Percentiles rank a stretch among this genome's conserved stretches.
Evolutionary conservation across 2,888 invertebrate genomes (phyloP).

Genomic region (Nebria brevicollis): DNA sequence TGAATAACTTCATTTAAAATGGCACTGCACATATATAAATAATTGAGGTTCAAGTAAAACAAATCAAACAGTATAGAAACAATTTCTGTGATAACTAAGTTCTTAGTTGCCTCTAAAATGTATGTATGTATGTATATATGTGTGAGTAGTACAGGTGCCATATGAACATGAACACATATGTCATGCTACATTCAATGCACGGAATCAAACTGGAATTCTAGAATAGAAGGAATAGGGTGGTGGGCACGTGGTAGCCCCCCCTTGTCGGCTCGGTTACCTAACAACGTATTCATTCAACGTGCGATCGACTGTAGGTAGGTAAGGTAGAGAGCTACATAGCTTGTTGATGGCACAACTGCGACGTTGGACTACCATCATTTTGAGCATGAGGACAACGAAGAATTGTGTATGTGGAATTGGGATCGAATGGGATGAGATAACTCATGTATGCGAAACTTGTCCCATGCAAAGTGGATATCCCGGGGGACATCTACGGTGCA

Average conservation of each 20-base stretch:
- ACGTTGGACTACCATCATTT: neutral
- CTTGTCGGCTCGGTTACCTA: conserved; percentile 6
- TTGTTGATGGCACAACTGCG: neutral
- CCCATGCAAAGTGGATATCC: conserved; percentile 55
- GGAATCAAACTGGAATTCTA: neutral
- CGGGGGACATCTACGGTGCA: conserved; percentile 50
- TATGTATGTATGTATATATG: neutral
- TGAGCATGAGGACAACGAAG: neutral
- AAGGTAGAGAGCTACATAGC: neutral
- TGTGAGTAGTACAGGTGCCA: neutral
- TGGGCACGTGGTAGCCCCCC: neutral
- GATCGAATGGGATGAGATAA: neutral
- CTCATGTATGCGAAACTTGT: conserved; percentile 50
- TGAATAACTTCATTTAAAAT: neutral
- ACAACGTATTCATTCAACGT: conserved; percentile 15
- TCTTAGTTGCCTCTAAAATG: neutral
- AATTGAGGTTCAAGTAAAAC: too few relatives aligned
- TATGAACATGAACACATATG: neutral
- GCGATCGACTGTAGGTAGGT: conserved; percentile 10
- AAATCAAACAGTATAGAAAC: too few relatives aligned
- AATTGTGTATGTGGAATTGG: neutral
- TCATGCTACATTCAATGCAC: neutral
- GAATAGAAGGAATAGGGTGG: neutral
- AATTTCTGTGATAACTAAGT: too few relatives aligned
- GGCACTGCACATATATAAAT: too few relatives aligned